Conservation (phyloP, 53 echinoderm and acorn worm species). For the Glandiceps talaboti region DNA sequence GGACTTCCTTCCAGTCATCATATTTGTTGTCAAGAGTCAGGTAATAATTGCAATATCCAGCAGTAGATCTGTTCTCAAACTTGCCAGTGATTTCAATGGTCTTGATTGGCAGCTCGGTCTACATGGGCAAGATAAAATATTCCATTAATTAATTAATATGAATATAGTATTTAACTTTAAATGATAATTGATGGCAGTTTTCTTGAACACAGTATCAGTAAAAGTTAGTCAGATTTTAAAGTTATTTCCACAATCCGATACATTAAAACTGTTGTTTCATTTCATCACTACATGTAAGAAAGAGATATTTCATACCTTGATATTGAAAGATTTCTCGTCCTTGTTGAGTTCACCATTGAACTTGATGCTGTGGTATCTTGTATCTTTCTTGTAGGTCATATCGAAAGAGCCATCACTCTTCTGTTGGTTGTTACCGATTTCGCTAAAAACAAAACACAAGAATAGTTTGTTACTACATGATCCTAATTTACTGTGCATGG, state of each 20-base stretch:
- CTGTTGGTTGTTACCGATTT: not conserved
- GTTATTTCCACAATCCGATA: too few species aligned
- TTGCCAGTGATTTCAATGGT: constrained; percentile 18
- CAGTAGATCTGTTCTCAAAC: constrained; percentile 27
- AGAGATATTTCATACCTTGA: not conserved
- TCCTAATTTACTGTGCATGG: too few species aligned
- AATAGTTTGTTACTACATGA: too few species aligned
- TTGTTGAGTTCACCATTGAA: not conserved
- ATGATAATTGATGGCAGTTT: too few species aligned
- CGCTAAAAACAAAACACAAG: not conserved
- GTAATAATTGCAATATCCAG: constrained; percentile 23
- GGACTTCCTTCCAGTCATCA: not conserved
- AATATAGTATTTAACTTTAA: too few species aligned
- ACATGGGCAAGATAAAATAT: too few species aligned
- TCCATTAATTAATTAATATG: too few species aligned
- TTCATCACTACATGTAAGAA: too few species aligned
- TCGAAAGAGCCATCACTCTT: not conserved
- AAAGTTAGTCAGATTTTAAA: too few species aligned
- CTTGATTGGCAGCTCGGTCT: not conserved
- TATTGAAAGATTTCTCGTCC: not conserved
- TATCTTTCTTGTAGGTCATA: not conserved
- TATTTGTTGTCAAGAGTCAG: constrained; percentile 28
- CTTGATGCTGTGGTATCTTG: not conserved
- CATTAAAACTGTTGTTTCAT: too few species aligned
- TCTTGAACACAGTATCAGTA: too few species aligned